These are phyloP conservation scores for Macquaria australasica DNA, from an alignment of 2,113 vertebrate genomes.

Conservation along the genomic window DNA sequence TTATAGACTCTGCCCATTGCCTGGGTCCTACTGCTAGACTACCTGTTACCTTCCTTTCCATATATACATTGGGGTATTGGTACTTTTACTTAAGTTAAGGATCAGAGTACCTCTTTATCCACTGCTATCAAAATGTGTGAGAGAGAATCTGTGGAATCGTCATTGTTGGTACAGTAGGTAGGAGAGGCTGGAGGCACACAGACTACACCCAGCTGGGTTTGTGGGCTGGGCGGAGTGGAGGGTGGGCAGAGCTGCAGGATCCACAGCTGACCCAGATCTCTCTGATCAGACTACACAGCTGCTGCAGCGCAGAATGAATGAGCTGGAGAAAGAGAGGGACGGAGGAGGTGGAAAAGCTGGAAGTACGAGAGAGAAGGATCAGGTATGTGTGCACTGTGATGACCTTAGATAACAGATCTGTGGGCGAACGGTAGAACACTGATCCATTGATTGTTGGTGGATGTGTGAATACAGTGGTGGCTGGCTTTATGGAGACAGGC, in stretches of 20 bases:
- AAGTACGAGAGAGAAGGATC: slow-evolving; percentile 66
- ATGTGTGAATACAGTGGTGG: not conserved
- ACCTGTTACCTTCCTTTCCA: too few species aligned
- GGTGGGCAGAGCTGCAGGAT: slow-evolving; percentile 32
- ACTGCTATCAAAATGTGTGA: too few species aligned
- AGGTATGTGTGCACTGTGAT: slow-evolving; percentile 57
- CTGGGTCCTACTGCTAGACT: too few species aligned
- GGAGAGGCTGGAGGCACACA: too few species aligned
- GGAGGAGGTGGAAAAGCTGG: slow-evolving; percentile 18
- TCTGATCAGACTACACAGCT: not conserved
- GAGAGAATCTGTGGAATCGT: too few species aligned
- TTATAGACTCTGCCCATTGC: too few species aligned
- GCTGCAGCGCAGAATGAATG: slow-evolving; percentile 34
- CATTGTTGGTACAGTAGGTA: too few species aligned
- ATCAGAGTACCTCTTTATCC: too few species aligned
- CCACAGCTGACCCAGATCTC: not conserved
- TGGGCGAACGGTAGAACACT: not conserved
- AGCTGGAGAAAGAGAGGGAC: slow-evolving; percentile 47
- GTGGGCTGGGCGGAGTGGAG: not conserved
- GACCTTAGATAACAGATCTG: too few species aligned
- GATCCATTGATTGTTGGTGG: not conserved
- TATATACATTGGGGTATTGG: too few species aligned
- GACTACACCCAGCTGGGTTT: too few species aligned
- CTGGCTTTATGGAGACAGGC: not conserved
- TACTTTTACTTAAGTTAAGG: too few species aligned